phyloP scores from a whole-genome alignment of 2,888 invertebrate genomes.

The Sesamia inferens region DNA sequence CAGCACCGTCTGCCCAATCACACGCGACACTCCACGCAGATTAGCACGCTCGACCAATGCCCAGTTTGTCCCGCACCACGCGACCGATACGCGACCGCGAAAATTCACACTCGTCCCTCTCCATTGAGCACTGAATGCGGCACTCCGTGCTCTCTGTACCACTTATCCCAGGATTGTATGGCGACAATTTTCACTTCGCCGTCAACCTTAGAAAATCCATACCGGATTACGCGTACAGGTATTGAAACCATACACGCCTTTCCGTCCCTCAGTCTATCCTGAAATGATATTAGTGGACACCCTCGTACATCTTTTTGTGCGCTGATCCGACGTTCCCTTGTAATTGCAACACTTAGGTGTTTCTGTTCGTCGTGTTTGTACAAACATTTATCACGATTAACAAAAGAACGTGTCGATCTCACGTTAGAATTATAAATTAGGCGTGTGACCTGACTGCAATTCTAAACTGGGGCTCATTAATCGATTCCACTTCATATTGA shows the following conservation, averaged over 20 bases:
- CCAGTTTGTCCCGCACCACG: conserved; percentile 75
- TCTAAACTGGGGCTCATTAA: conserved; percentile 75
- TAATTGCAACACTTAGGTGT: conserved; percentile 59
- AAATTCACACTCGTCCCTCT: conserved; percentile 80
- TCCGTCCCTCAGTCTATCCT: conserved; percentile 79
- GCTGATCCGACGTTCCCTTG: conserved; percentile 40
- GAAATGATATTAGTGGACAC: conserved; percentile 80
- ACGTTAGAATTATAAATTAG: conserved; percentile 57
- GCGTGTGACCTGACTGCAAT: conserved; percentile 69
- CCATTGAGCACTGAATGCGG: conserved; percentile 79
- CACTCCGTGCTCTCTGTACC: conserved; percentile 64
- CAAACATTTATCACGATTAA: conserved; percentile 60
- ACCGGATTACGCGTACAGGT: conserved; percentile 72
- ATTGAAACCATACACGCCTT: conserved; percentile 80
- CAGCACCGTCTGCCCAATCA: conserved; percentile 88
- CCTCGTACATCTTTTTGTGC: conserved; percentile 71
- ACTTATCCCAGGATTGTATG: conserved; percentile 79
- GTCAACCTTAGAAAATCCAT: conserved; percentile 72
- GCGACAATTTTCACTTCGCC: conserved; percentile 65
- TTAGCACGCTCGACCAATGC: conserved; percentile 86
- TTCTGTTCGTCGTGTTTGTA: conserved; percentile 55
- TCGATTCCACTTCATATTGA: conserved; percentile 76
- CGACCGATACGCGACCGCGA: conserved; percentile 70
- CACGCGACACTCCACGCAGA: conserved; percentile 89
- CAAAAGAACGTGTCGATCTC: conserved; percentile 47